Evolutionary conservation across 1,140 invertebrate genomes (phyloP).

Genomic region (Meteorus sp.): DNA sequence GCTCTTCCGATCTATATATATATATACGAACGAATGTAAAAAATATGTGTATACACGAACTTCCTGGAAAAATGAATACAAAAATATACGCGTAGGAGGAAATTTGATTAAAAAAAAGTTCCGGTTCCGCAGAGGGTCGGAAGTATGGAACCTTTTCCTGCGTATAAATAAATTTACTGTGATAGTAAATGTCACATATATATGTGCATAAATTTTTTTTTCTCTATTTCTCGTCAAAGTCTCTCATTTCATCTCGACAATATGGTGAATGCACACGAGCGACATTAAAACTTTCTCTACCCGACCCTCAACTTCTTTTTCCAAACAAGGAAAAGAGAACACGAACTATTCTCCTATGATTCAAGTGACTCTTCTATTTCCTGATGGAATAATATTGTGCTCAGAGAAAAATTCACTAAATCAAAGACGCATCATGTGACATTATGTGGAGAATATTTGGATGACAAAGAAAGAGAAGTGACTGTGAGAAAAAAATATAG

Average conservation of each 20-base stretch:
- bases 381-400: slow-evolving; percentile 25
- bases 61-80: slow-evolving; percentile 35
- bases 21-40: no score
- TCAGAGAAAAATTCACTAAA: slow-evolving; percentile 14
- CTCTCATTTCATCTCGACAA: no score
- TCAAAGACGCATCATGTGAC: not conserved
- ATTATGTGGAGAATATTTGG: not conserved
- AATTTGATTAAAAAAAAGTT: slow-evolving; percentile 26
- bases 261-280: not conserved
- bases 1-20: no score
- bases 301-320: slow-evolving; percentile 20
- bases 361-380: slow-evolving; percentile 22
- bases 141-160: no score
- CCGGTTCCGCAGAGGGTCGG: slow-evolving; percentile 17
- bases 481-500: slow-evolving; percentile 5
- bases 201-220: slow-evolving; percentile 3
- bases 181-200: not conserved
- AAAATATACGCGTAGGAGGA: slow-evolving; percentile 20
- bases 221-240: no score
- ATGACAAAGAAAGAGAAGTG: slow-evolving; percentile 9
- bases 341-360: slow-evolving; percentile 7
- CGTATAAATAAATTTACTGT: not conserved
- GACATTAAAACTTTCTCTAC: not conserved
- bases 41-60: slow-evolving; percentile 42
- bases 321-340: slow-evolving; percentile 13